A percentile compares a stretch with the other conserved stretches of the same genome.
phyloP scores from a whole-genome alignment of 2,797 vertebrate genomes.

The Galaxias olidus region DNA sequence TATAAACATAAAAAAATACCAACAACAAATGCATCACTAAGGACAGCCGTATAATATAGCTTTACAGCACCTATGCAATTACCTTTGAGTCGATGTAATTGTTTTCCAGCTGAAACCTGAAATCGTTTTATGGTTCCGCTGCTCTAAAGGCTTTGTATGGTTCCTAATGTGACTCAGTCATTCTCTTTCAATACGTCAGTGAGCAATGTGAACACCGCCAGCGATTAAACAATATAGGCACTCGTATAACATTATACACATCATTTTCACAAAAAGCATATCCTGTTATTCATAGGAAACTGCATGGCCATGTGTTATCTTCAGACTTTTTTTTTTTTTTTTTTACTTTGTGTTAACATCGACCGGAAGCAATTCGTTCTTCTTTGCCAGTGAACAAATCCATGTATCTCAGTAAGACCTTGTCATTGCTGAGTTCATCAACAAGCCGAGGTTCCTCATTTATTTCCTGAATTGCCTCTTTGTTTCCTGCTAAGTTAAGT shows the following conservation, averaged over 20 bases:
- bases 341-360: background rate
- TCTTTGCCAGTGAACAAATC: background rate
- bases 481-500: conserved; percentile 30
- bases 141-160: conserved; percentile 24
- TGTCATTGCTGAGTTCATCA: conserved; percentile 10
- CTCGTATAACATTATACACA: no score
- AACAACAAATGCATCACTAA: background rate
- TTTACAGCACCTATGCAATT: conserved; percentile 47
- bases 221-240: background rate
- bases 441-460: conserved; percentile 19
- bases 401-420: background rate
- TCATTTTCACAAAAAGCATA: no score
- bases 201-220: background rate
- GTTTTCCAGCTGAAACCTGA: conserved; percentile 56
- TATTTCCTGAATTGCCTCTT: conserved; percentile 37
- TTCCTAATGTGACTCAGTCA: conserved; percentile 28
- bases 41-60: conserved; percentile 20
- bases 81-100: conserved; percentile 43
- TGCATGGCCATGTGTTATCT: background rate
- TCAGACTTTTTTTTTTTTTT: background rate
- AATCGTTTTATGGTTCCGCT: conserved; percentile 27
- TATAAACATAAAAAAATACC: background rate
- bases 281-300: no score
- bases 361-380: background rate
- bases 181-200: conserved; percentile 8